phyloP scores from a whole-genome alignment of 2,888 invertebrate species.

The Spialia ferax region DNA sequence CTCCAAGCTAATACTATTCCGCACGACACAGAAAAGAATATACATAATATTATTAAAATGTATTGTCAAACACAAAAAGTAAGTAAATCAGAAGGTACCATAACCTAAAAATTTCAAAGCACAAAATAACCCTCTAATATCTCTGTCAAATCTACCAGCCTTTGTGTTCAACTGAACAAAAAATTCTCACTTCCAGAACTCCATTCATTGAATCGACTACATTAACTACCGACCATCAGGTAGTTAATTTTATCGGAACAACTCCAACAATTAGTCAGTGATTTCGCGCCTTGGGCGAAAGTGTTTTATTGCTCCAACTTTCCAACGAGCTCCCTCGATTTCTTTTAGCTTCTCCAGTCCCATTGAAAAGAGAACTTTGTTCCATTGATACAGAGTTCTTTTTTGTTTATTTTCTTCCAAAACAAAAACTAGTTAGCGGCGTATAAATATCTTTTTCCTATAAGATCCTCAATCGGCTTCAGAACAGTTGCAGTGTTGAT shows the following conservation, averaged over 20 bases:
- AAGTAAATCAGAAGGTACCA: not conserved
- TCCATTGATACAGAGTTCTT: constrained; percentile 44
- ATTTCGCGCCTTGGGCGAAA: constrained; percentile 68
- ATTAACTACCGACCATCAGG: constrained; percentile 42
- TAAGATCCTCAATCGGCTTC: constrained; percentile 69
- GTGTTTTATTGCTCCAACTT: constrained; percentile 68
- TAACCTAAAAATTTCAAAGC: not conserved
- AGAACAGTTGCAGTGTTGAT: constrained; percentile 66
- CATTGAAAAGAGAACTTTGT: constrained; percentile 44
- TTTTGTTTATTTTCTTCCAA: constrained; percentile 33
- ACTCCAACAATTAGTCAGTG: constrained; percentile 70
- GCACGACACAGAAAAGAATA: no score
- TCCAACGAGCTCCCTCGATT: constrained; percentile 49
- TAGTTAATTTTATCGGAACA: constrained; percentile 69
- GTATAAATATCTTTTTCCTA: constrained; percentile 66
- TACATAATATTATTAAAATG: no score
- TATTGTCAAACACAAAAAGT: no score
- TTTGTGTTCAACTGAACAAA: constrained; percentile 6
- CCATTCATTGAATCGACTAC: constrained; percentile 32
- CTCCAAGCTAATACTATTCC: no score
- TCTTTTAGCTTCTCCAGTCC: constrained; percentile 37
- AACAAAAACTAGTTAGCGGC: constrained; percentile 50
- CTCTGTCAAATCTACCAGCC: not conserved
- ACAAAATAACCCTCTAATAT: not conserved
- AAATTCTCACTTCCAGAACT: constrained; percentile 6